Evolutionary conservation across 2,888 invertebrate species (phyloP).

Genomic region (Eupithecia abbreviata): DNA sequence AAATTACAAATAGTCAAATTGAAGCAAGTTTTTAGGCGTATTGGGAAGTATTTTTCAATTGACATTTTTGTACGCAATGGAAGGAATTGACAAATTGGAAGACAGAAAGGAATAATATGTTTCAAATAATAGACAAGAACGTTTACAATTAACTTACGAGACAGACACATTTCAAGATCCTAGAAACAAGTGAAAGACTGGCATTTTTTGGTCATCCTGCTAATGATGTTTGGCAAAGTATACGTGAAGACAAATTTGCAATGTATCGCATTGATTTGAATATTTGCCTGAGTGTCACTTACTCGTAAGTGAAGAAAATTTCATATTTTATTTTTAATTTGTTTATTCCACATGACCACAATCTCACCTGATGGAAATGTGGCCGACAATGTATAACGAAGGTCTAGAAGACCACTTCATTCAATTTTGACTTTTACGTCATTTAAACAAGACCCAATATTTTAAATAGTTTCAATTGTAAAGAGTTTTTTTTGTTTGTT

Average conservation of each 20-base stretch:
- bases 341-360: too few relatives aligned
- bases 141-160: neutral
- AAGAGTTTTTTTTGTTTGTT: too few relatives aligned
- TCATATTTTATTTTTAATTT: neutral
- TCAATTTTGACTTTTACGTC: too few relatives aligned
- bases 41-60: constrained; percentile 71
- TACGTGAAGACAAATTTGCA: neutral
- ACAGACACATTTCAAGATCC: neutral
- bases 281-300: neutral
- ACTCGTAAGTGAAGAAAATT: neutral
- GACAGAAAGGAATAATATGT: constrained; percentile 69
- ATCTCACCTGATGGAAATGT: too few relatives aligned
- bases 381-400: too few relatives aligned
- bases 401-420: too few relatives aligned
- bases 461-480: neutral
- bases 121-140: constrained; percentile 45
- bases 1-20: neutral
- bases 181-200: neutral
- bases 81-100: constrained; percentile 82
- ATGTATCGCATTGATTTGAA: neutral
- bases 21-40: constrained; percentile 32
- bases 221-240: neutral
- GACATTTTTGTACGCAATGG: constrained; percentile 79
- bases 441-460: neutral
- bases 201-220: neutral